phyloP scores from a whole-genome alignment of 2,113 vertebrate species.

The Athene cunicularia region DNA sequence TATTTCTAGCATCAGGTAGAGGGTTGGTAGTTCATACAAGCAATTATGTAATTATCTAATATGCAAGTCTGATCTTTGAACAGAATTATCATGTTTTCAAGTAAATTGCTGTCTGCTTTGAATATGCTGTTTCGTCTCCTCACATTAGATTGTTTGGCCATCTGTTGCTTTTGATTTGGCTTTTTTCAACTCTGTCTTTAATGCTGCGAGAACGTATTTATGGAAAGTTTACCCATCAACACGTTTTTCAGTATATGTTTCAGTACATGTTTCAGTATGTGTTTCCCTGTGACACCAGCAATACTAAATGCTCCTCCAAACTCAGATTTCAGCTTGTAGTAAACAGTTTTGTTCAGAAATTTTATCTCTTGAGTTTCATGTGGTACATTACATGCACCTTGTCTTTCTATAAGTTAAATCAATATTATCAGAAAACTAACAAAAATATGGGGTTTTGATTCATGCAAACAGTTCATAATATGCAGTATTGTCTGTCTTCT shows the following conservation, averaged over 20 bases:
- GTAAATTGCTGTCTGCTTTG: neutral
- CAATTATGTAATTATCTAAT: neutral
- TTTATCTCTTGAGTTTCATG: neutral
- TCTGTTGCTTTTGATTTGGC: conserved; percentile 37
- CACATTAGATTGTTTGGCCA: conserved; percentile 15
- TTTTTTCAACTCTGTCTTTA: neutral
- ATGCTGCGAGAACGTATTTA: neutral
- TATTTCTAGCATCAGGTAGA: neutral
- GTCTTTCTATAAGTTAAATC: neutral
- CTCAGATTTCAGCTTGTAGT: neutral
- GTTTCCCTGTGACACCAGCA: neutral
- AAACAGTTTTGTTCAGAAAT: neutral
- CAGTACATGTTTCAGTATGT: neutral
- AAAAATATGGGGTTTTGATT: neutral
- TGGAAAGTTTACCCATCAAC: conserved; percentile 5
- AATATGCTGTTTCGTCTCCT: neutral
- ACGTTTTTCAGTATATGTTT: neutral
- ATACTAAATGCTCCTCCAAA: neutral
- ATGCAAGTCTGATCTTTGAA: neutral
- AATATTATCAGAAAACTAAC: neutral
- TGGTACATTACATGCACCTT: neutral
- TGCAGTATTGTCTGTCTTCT: neutral
- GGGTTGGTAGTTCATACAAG: neutral
- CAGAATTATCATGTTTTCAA: neutral
- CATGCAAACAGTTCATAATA: neutral